These are phyloP conservation scores for Tetrax tetrax DNA, from an alignment of 2,113 vertebrate species.

Conservation along the genomic window DNA sequence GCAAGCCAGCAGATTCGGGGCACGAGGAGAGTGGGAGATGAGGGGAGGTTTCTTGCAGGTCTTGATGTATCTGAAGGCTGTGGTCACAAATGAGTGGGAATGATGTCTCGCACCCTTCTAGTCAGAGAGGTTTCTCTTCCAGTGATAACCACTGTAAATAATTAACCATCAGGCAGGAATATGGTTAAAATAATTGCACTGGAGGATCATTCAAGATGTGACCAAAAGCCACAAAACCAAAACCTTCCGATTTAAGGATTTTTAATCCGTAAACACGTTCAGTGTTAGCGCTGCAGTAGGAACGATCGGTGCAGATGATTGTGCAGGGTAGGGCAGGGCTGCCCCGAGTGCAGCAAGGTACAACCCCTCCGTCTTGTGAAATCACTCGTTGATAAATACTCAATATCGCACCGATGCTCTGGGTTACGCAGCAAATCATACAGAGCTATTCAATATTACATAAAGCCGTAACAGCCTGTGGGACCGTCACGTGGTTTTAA, in stretches of 20 bases:
- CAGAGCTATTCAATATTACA: neutral
- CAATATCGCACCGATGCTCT: accelerated
- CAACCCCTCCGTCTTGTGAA: accelerated
- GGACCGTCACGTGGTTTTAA: neutral
- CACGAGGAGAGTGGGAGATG: accelerated
- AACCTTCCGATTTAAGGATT: neutral
- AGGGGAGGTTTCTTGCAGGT: neutral
- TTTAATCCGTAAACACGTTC: neutral
- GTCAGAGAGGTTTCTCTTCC: slow-evolving; percentile 6
- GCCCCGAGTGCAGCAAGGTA: neutral
- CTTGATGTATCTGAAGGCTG: slow-evolving; percentile 2
- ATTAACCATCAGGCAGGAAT: neutral
- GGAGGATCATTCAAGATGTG: neutral
- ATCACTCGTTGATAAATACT: neutral
- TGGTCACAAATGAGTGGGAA: neutral
- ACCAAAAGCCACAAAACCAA: neutral
- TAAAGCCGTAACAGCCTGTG: neutral
- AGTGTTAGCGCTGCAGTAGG: neutral
- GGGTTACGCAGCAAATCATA: accelerated
- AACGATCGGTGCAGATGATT: accelerated
- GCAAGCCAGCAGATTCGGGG: neutral
- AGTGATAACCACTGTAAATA: slow-evolving; percentile 8
- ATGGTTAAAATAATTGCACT: slow-evolving; percentile 12
- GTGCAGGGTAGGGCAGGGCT: neutral
- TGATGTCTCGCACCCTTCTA: neutral